Conservation (phyloP, 2,797 vertebrate species). For the Pseudomugil tenellus region DNA sequence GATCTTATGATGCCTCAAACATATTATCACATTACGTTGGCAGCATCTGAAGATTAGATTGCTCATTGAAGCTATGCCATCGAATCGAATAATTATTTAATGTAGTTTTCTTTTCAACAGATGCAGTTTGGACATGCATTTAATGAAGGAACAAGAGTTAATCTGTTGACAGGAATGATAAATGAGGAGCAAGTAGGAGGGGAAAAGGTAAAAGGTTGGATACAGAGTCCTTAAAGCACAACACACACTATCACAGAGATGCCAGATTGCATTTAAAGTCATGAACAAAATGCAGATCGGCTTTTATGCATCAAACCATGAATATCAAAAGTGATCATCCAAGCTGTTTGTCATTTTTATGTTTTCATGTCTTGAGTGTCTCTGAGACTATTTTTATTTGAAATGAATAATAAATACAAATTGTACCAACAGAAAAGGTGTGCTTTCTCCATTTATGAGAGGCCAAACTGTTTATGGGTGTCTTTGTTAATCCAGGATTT, state of each 20-base stretch:
- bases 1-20: background rate
- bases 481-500: background rate
- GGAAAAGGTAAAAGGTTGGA: constrained; percentile 24
- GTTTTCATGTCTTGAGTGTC: background rate
- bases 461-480: background rate
- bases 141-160: background rate
- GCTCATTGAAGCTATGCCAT: background rate
- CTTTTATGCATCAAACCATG: accelerated
- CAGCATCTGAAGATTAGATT: constrained; percentile 19
- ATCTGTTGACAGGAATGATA: constrained; percentile 31
- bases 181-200: constrained; percentile 11
- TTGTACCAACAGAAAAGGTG: background rate
- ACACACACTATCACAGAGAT: background rate
- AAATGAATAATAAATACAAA: background rate
- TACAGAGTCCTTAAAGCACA: constrained; percentile 15
- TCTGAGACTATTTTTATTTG: background rate
- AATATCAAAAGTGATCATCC: constrained; percentile 4
- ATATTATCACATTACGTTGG: background rate
- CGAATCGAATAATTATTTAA: constrained; percentile 5
- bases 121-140: background rate
- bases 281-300: constrained; percentile 9
- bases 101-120: constrained; percentile 8
- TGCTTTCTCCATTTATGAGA: background rate
- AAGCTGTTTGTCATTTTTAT: background rate
- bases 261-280: constrained; percentile 16